Conservation (phyloP, 2,888 invertebrate genomes). For the Thyatira batis region DNA sequence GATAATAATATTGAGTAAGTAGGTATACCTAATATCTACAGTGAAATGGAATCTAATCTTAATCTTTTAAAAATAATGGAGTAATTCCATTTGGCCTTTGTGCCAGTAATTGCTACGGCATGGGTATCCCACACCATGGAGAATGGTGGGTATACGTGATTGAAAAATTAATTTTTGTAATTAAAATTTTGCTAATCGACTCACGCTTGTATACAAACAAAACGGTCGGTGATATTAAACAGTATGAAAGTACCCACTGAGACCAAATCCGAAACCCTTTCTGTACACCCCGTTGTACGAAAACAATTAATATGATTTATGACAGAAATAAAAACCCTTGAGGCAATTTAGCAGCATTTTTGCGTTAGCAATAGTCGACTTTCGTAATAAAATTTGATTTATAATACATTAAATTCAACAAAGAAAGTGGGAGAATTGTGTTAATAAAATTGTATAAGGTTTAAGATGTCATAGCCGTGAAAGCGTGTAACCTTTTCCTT, state of each 20-base stretch:
- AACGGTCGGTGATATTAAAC: slow-evolving; percentile 37
- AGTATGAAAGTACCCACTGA: slow-evolving; percentile 27
- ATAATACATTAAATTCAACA: slow-evolving; percentile 52
- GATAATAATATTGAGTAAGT: no score
- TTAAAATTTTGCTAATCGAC: slow-evolving; percentile 39
- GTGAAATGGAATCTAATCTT: no score
- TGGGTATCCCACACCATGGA: no score
- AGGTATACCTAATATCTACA: no score
- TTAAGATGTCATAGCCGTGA: neutral
- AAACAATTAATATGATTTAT: slow-evolving; percentile 79
- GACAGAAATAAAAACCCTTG: slow-evolving; percentile 72
- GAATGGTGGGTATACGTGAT: slow-evolving; percentile 8
- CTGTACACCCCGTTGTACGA: slow-evolving; percentile 44
- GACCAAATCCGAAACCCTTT: slow-evolving; percentile 53
- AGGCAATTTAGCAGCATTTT: slow-evolving; percentile 69
- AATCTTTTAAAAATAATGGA: neutral
- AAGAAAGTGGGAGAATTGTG: slow-evolving; percentile 36
- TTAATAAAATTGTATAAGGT: slow-evolving; percentile 16
- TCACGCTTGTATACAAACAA: slow-evolving; percentile 31
- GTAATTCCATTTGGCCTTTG: neutral
- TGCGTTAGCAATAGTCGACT: slow-evolving; percentile 65
- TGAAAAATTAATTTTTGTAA: slow-evolving; percentile 19
- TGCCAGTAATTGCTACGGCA: neutral
- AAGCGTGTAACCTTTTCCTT: neutral
- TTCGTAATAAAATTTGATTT: slow-evolving; percentile 66